Conservation (phyloP, 2,797 vertebrate species). For the Nyctalus aviator region DNA sequence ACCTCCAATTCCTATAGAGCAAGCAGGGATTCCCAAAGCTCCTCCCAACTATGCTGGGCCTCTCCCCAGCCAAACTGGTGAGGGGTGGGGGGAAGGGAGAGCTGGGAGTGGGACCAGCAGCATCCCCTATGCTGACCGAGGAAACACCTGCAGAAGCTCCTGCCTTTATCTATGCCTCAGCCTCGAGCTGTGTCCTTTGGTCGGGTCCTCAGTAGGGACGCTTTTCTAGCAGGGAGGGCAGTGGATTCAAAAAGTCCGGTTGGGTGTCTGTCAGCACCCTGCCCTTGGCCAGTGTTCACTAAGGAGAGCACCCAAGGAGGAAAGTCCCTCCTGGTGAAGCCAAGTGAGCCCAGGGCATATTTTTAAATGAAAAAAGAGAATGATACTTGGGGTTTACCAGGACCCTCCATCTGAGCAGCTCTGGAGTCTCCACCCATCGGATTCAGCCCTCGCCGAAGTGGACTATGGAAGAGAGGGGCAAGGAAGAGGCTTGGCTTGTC, state of each 20-base stretch:
- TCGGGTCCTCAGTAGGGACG: background rate
- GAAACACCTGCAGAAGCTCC: background rate
- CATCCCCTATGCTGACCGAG: background rate
- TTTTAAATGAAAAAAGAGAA: background rate
- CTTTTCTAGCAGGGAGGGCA: background rate
- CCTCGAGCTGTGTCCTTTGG: background rate
- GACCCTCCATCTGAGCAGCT: background rate
- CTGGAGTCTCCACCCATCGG: background rate
- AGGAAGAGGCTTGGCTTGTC: background rate
- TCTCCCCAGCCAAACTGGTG: background rate
- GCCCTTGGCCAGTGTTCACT: background rate
- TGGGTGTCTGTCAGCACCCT: background rate
- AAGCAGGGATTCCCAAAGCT: background rate
- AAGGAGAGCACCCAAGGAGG: background rate
- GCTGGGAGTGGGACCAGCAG: background rate
- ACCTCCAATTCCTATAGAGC: background rate
- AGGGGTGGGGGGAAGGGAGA: background rate
- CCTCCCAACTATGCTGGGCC: background rate
- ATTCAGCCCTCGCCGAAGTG: background rate
- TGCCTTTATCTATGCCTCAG: background rate
- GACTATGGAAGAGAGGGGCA: background rate
- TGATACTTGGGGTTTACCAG: background rate
- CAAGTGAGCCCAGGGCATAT: background rate
- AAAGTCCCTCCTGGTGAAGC: background rate
- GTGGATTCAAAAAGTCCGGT: background rate